Evolutionary conservation across 2,113 vertebrate genomes (phyloP), one percentile per base, ranked within the genome.

Genomic region (Phodopus roborovskii): DNA sequence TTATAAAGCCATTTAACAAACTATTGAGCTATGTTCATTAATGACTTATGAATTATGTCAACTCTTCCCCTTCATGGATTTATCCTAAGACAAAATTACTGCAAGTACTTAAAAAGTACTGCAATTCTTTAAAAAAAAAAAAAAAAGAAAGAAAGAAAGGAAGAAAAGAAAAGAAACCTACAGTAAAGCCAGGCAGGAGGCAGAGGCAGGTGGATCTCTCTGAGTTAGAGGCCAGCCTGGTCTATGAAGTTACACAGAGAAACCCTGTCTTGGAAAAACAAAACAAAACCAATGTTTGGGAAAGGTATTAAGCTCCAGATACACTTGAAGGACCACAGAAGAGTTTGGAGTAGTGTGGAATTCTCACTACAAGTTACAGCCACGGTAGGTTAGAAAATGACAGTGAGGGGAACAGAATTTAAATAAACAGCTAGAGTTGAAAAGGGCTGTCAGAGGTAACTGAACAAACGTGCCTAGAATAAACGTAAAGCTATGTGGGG

Each of bases 351-450:
- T 19, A 24, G 13, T 45, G 60, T 39, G 48, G 11, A 13, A 58
- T 75, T 95, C 66, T 93, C 64, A 91, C 5, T 42, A 45, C 84
- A 50, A 84, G 48, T 74, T 64, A 42, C 3, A 84, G 5, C 3
- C 60, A 45, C 36, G 19, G 36, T 89, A 8, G 45, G 64, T 86
- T 91, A 88, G 26, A 66, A 45, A 94, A 64, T 88, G 62, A 84
- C 70, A 33, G 26, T 39, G n/a, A 22, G 12, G 33, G 85, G 92
- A 19, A 68, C 2, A 64, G 6, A 89, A 91, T 28, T 91, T 36
- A 89, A 68, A 71, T 17, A 91, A 95, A 60, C 36, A 95, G 73
- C 10, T 16, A 94, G 30, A 93, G 64, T 45, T 87, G 68, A 91
- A 64, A 56, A 19, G 2, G 39, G 42, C 33, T 81, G 87, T 86